Percentiles rank a stretch among this genome's conserved stretches.
phyloP scores from a whole-genome alignment of 2,113 vertebrate species.

The Steatornis caripensis region DNA sequence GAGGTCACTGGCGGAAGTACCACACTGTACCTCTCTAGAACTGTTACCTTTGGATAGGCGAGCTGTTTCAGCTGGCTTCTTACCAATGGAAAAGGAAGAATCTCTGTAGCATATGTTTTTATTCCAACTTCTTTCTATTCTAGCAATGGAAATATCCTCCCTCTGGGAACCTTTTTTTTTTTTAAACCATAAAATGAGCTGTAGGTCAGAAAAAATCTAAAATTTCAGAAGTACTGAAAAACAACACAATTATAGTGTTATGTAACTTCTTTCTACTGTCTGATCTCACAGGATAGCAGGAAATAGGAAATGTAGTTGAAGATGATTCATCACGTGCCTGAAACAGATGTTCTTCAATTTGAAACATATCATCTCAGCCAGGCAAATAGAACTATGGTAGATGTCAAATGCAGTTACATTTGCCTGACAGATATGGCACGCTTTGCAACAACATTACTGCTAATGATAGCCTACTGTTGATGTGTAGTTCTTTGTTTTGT shows the following conservation, averaged over 20 bases:
- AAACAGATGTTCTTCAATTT: conserved; percentile 46
- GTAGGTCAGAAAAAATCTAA: neutral
- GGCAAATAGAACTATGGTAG: neutral
- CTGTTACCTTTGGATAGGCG: neutral
- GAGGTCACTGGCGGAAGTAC: neutral
- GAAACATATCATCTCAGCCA: neutral
- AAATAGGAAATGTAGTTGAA: conserved; percentile 27
- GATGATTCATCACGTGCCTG: neutral
- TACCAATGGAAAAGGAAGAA: neutral
- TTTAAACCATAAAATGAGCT: neutral
- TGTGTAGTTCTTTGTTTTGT: conserved; percentile 21
- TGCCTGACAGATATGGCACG: conserved; percentile 12
- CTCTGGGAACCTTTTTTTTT: neutral
- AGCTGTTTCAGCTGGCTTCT: neutral
- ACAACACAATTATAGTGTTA: neutral
- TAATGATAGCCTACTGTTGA: conserved; percentile 44
- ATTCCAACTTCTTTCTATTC: neutral
- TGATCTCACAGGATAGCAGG: conserved; percentile 1
- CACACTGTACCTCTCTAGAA: neutral
- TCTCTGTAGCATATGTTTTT: neutral
- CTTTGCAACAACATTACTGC: conserved; percentile 44
- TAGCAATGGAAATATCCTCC: neutral
- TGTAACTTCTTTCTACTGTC: neutral
- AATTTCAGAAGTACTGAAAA: neutral
- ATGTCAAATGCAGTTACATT: conserved; percentile 36